phyloP scores from a whole-genome alignment of 2,888 invertebrate species.

The Drosophila tanythrix region DNA sequence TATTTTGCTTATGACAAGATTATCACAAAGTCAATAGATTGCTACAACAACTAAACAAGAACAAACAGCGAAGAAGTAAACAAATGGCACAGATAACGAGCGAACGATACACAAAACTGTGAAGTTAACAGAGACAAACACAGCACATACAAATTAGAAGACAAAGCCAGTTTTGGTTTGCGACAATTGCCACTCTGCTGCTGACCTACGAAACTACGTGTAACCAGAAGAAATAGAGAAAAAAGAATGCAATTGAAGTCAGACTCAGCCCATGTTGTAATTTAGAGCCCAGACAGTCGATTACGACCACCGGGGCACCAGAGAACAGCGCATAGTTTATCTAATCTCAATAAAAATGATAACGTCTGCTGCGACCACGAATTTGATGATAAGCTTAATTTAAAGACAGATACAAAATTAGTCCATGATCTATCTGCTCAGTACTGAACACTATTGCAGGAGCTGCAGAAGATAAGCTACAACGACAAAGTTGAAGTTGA shows the following conservation, averaged over 20 bases:
- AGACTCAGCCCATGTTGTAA: slow-evolving; percentile 20
- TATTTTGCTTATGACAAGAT: slow-evolving; percentile 46
- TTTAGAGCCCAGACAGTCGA: slow-evolving; percentile 6
- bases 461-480: slow-evolving; percentile 13
- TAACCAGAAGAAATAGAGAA: slow-evolving; percentile 20
- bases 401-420: slow-evolving; percentile 45
- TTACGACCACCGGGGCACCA: background rate
- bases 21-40: slow-evolving; percentile 70
- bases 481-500: slow-evolving; percentile 20
- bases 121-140: slow-evolving; percentile 25
- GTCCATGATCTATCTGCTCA: slow-evolving; percentile 39
- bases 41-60: slow-evolving; percentile 20
- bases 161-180: slow-evolving; percentile 47
- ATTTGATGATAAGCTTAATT: slow-evolving; percentile 40
- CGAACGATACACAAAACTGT: slow-evolving; percentile 34
- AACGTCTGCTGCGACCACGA: slow-evolving; percentile 36
- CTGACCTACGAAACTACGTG: slow-evolving; percentile 3
- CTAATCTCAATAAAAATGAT: slow-evolving; percentile 51
- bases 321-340: slow-evolving; percentile 33
- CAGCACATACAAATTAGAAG: slow-evolving; percentile 16
- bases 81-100: slow-evolving; percentile 51
- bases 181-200: slow-evolving; percentile 8
- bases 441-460: slow-evolving; percentile 7
- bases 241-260: slow-evolving; percentile 24
- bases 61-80: slow-evolving; percentile 46